phyloP scores from a whole-genome alignment of 2,797 vertebrate genomes.

The Bradypus variegatus region DNA sequence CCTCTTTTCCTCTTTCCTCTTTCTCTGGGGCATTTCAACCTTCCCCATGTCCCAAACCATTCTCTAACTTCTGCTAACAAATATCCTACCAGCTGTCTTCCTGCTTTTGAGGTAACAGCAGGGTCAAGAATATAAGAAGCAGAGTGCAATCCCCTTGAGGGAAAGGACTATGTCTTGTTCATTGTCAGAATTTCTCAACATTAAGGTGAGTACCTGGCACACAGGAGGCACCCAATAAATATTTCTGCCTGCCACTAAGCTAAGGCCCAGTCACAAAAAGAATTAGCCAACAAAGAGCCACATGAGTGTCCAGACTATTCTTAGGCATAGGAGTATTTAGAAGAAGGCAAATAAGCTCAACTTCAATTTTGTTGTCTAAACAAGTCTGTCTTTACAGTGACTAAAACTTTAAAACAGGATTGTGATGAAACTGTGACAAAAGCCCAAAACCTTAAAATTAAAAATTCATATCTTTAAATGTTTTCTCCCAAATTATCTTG shows the following conservation, averaged over 20 bases:
- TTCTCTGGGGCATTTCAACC: not conserved
- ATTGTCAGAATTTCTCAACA: not conserved
- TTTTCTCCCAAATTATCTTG: slow-evolving; percentile 8
- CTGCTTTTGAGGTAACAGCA: slow-evolving; percentile 22
- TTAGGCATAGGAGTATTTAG: slow-evolving; percentile 10
- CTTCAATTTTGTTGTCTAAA: slow-evolving; percentile 2
- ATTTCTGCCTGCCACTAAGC: slow-evolving; percentile 9
- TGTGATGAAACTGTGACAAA: not conserved
- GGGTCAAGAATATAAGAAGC: slow-evolving; percentile 30
- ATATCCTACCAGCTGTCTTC: not conserved
- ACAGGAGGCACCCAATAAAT: not conserved
- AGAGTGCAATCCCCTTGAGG: not conserved
- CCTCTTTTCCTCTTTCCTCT: not conserved
- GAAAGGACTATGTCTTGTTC: slow-evolving; percentile 9
- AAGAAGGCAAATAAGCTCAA: slow-evolving; percentile 10
- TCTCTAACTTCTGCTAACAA: slow-evolving; percentile 25
- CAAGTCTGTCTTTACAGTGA: not conserved
- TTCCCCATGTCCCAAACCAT: not conserved
- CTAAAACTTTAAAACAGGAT: slow-evolving; percentile 26
- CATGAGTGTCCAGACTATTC: not conserved
- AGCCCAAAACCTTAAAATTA: not conserved
- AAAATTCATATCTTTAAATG: not conserved
- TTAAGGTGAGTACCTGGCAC: not conserved
- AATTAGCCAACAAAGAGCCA: not conserved
- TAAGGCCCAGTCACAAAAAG: slow-evolving; percentile 26